Evolutionary conservation across 2,797 vertebrate species (phyloP).

Genomic region (Micrastur ruficollis): DNA sequence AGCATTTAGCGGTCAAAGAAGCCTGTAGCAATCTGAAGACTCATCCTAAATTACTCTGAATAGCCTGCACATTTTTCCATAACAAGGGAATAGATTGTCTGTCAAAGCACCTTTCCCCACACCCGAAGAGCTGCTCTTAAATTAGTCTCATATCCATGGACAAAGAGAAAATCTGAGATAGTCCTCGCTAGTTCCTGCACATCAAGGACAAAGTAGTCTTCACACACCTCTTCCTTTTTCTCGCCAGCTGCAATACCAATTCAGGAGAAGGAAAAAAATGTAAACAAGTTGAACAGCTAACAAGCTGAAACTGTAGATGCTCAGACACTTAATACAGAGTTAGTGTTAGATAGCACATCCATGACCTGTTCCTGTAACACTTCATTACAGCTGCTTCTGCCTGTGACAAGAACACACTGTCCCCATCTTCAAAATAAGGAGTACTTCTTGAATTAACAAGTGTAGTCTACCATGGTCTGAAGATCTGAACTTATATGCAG

Average conservation of each 20-base stretch:
- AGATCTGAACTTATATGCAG: not conserved
- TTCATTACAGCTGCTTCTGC: not conserved
- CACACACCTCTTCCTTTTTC: not conserved
- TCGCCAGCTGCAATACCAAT: not conserved
- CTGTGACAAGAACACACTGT: constrained; percentile 27
- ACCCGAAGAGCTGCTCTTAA: not conserved
- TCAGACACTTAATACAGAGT: not conserved
- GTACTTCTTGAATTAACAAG: not conserved
- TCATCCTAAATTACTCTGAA: not conserved
- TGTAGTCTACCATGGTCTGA: not conserved
- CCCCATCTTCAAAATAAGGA: not conserved
- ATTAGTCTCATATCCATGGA: not conserved
- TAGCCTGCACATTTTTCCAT: not conserved
- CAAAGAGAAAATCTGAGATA: not conserved
- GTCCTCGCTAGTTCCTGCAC: not conserved
- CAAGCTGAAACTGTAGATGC: not conserved
- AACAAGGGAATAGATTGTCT: not conserved
- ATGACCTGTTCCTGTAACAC: not conserved
- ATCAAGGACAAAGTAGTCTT: not conserved
- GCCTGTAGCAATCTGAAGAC: not conserved
- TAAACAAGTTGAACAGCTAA: not conserved
- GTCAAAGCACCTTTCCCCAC: not conserved
- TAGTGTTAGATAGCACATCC: not conserved
- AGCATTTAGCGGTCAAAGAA: not conserved
- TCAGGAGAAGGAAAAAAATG: not conserved